Base-by-base conservation (phyloP, 2,797 vertebrate species). In the Steatocranus sp. region DNA sequence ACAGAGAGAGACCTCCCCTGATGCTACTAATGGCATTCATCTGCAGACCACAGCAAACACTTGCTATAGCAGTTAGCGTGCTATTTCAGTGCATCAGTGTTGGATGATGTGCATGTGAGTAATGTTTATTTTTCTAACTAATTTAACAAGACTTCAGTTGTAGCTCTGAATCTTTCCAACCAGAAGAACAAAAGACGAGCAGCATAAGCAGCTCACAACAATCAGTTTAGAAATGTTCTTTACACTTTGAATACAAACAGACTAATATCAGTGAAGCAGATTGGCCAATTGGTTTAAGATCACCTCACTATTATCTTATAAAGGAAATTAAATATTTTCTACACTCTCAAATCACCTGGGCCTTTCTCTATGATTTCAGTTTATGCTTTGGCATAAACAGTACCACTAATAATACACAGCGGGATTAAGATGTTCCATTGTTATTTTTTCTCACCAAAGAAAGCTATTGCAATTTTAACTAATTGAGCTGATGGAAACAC, bases 1-100 rank as follows among this genome's bases (percentile, higher is more conserved):
- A 82, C 36, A 51, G 34, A 70, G 87, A 91, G 75, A 75, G 87
- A 93, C 90, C 90, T 91, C 91, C 91, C 56, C 32, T 61, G 1
- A 61, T 2, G 86, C 76, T 77, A 58, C 86, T 86, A 91, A 90
- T 90, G 75, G 81, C 84, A 74, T 88, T 91, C 87, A 85, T 90
- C 82, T 88, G 83, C 80, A 85, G 75, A 84, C 79, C 80, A 46
- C 43, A 79, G 80, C 78, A 70, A 88, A 88, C 75, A 61, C 86
- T 86, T 36, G 25, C 74, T 70, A 14, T 66, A 58, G 61, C 80
- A 46, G 74, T 81, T 49, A 41, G 49, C 2, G 10, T 63, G 53
- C 68, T 76, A 49, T 83, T 81, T 58, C 14, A 43, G 58, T 17
- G 11, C 78, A 7, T 83, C 78, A 9, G 61, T 58, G 41, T 1